A percentile compares a stretch with the other conserved stretches of the same genome.
phyloP scores from a whole-genome alignment of 2,113 vertebrate species.

The Bostrychus sinensis region DNA sequence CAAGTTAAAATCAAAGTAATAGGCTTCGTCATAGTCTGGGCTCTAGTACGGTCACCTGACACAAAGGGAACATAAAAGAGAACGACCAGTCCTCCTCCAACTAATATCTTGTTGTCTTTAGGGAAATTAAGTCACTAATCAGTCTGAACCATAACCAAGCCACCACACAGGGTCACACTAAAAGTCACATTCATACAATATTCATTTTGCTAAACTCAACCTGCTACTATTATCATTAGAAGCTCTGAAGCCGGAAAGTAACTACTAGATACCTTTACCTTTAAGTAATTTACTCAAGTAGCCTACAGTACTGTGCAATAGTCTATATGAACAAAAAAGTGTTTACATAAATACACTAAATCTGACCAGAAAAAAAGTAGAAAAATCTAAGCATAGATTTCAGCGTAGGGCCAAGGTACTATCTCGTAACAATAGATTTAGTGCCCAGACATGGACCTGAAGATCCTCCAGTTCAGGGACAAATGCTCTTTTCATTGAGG shows the following conservation, averaged over 20 bases:
- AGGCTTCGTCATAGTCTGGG: neutral
- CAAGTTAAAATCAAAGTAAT: neutral
- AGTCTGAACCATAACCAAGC: conserved; percentile 34
- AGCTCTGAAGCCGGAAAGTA: neutral
- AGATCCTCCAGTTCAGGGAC: too few relatives aligned
- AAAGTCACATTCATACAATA: conserved; percentile 13
- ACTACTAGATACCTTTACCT: too few relatives aligned
- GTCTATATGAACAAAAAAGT: too few relatives aligned
- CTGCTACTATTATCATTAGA: neutral
- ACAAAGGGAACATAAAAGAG: conserved; percentile 2
- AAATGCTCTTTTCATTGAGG: too few relatives aligned
- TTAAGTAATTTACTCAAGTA: too few relatives aligned
- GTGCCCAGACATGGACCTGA: too few relatives aligned
- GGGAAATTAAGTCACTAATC: conserved; percentile 54
- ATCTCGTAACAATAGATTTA: too few relatives aligned
- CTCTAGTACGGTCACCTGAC: neutral
- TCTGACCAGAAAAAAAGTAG: too few relatives aligned
- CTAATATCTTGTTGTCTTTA: conserved; percentile 48
- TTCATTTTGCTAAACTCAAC: conserved; percentile 13
- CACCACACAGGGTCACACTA: conserved; percentile 19
- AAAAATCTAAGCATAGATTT: too few relatives aligned
- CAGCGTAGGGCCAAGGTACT: too few relatives aligned
- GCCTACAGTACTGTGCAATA: too few relatives aligned
- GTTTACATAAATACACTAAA: too few relatives aligned
- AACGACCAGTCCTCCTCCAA: neutral